A percentile compares a stretch with the other conserved stretches of the same genome.
phyloP scores from a whole-genome alignment of 2,797 vertebrate genomes.

The Loriculus beryllinus region DNA sequence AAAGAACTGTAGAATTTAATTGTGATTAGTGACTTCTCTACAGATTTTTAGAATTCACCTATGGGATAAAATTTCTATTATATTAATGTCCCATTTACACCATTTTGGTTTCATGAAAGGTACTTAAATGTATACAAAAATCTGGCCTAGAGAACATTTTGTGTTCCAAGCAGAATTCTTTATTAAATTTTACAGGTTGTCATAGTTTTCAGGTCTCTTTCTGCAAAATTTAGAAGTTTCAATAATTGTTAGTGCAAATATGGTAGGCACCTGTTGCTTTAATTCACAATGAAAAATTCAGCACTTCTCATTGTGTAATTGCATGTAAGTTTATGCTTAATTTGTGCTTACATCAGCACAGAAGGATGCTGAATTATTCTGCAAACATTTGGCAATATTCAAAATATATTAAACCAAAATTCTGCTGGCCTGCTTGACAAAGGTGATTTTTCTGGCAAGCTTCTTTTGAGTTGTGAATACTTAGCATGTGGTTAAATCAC shows the following conservation, averaged over 20 bases:
- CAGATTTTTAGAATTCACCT: neutral
- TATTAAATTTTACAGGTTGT: neutral
- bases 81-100: neutral
- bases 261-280: neutral
- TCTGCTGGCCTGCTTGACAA: neutral
- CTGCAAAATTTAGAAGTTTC: neutral
- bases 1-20: neutral
- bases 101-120: neutral
- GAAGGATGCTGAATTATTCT: slow-evolving; percentile 10
- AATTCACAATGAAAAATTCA: neutral
- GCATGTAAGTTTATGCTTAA: neutral
- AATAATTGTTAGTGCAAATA: neutral
- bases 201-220: neutral
- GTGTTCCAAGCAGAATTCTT: neutral
- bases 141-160: neutral
- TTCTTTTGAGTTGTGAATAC: neutral
- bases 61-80: neutral
- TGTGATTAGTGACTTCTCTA: neutral
- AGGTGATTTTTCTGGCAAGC: neutral
- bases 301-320: neutral
- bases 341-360: neutral
- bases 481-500: neutral
- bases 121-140: neutral
- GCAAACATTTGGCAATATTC: neutral
- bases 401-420: neutral